Percentiles rank a stretch among this genome's conserved stretches.
These are phyloP conservation scores for Glyptemys insculpta DNA, from an alignment of 2,797 vertebrate species.

Conservation along the genomic window DNA sequence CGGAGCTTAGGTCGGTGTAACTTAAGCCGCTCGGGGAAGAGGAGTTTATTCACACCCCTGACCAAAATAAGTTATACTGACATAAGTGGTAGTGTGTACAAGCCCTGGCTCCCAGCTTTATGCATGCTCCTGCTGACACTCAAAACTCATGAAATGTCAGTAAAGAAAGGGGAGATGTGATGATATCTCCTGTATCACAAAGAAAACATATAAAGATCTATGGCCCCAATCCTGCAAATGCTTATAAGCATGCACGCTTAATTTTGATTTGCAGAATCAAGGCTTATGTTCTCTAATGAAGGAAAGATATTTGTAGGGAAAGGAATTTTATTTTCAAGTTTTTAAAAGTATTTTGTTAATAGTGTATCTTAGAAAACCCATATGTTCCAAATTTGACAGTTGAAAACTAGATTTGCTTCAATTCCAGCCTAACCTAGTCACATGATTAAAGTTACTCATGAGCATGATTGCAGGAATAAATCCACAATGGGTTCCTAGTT, in stretches of 20 bases:
- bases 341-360: accelerated
- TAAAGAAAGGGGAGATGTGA: background rate
- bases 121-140: background rate
- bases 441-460: background rate
- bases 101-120: background rate
- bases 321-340: background rate
- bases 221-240: background rate
- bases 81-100: background rate
- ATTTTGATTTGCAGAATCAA: background rate
- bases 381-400: accelerated
- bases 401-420: background rate
- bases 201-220: background rate
- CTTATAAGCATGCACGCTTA: background rate
- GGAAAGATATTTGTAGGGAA: no score
- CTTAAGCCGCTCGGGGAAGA: background rate
- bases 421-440: background rate
- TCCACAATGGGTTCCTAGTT: background rate
- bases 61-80: background rate
- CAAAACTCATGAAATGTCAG: background rate
- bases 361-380: background rate
- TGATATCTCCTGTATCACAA: background rate
- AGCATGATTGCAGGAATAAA: background rate
- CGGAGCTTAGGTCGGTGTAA: background rate
- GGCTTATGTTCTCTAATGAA: background rate
- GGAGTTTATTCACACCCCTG: background rate